Evolutionary conservation across 2,888 invertebrate genomes (phyloP), one percentile per base, ranked within the genome.

Genomic region (Nephrocerus scutellatus): DNA sequence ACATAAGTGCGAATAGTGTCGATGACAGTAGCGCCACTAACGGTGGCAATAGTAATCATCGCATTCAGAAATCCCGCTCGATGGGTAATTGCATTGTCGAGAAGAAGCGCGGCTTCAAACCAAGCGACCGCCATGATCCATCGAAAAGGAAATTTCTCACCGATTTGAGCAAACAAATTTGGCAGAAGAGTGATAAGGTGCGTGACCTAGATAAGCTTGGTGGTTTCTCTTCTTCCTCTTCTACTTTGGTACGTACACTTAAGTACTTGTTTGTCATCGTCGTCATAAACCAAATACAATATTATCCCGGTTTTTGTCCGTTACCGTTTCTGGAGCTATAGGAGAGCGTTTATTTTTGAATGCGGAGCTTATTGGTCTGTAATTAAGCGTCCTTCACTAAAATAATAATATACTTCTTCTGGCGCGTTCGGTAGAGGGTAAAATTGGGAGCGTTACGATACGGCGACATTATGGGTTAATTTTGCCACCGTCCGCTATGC

Each of bases 91-190:
- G 78, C 59, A 72, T 77, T 12, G 72, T 85, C 44, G 76, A 84
- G 58, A 78, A 77, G 35, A 75, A 77, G 48, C 74, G 87, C 20
- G 86, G 89, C 22, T 86, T 85, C 69, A 86, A 85, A 57, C 89
- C 89, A 2, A 88, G 88, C 3, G 89, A 90, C 68, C 81, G 80
- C 60, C 46, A 56, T 43, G 87, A 90, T 69, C 87, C 88, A 2
- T 72, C 73, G 52, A 89, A 89, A 70, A 79, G 79, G 63, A 79
- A 80, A 57, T 85, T 89, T 67, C 75, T 90, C 51, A 81, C 82
- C 34, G 79, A 78, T 60, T 75, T 90, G 63, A 86, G 87, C 60
- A 78, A 80, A 63, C 80, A 82, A 70, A 80, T 90, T 64, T 84
- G 65, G 64, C 60, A 57, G 33, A 76, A 82, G 81, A 46, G 54